Conservation (phyloP, 2,113 vertebrate species). For the Oenanthe melanoleuca region DNA sequence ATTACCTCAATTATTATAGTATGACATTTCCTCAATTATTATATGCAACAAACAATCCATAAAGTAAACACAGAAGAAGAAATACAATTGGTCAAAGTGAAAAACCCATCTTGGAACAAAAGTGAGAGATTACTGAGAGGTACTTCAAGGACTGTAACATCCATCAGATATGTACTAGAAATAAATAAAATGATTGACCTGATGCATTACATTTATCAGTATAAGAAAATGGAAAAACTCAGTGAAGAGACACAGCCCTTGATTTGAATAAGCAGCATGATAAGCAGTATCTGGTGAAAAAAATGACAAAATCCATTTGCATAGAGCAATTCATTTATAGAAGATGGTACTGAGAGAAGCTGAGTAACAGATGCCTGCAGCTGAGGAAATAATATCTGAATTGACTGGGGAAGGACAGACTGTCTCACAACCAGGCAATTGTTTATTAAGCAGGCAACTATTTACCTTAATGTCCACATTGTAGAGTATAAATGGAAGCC, state of each 20-base stretch:
- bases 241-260: not conserved
- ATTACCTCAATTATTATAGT: not conserved
- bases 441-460: not conserved
- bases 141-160: not conserved
- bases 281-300: not conserved
- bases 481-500: not conserved
- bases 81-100: not conserved
- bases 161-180: not conserved
- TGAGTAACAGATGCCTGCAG: not conserved
- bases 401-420: not conserved
- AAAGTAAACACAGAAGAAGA: not conserved
- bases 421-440: not conserved
- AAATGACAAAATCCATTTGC: conserved; percentile 34
- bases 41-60: not conserved
- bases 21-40: not conserved
- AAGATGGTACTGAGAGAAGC: not conserved
- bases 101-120: not conserved
- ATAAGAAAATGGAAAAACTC: not conserved
- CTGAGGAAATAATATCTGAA: not conserved
- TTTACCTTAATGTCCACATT: not conserved
- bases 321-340: not conserved
- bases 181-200: not conserved
- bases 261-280: not conserved
- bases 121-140: not conserved
- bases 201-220: not conserved